These are phyloP conservation scores for Thyatira batis DNA, from an alignment of 2,888 invertebrate genomes.

Conservation along the genomic window DNA sequence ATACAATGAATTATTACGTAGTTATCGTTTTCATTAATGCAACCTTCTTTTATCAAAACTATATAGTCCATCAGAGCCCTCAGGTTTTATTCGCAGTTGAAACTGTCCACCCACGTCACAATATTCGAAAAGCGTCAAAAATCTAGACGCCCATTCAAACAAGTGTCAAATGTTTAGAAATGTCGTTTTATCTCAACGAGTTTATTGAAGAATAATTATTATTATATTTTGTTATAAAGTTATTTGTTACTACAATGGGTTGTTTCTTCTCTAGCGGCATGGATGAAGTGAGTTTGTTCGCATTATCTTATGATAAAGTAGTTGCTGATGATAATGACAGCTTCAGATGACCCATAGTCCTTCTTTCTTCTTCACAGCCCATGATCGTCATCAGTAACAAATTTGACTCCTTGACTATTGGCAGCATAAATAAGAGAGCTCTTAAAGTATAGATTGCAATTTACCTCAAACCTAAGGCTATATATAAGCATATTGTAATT, in stretches of 20 bases:
- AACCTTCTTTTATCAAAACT: too few relatives aligned
- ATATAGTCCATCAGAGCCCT: slow-evolving; percentile 8
- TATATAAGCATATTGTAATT: too few relatives aligned
- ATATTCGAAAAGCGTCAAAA: slow-evolving; percentile 59
- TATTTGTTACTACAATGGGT: slow-evolving; percentile 58
- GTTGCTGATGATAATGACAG: background rate
- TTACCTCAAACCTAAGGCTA: too few relatives aligned
- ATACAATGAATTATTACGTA: too few relatives aligned
- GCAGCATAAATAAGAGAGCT: too few relatives aligned
- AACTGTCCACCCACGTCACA: slow-evolving; percentile 32
- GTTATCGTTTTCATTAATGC: too few relatives aligned
- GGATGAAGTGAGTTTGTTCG: slow-evolving; percentile 50
- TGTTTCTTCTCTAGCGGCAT: slow-evolving; percentile 61
- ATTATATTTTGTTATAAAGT: slow-evolving; percentile 42
- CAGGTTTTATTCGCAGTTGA: slow-evolving; percentile 18
- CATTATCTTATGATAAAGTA: background rate
- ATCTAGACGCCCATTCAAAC: slow-evolving; percentile 72
- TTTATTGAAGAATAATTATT: slow-evolving; percentile 53
- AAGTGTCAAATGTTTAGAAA: slow-evolving; percentile 68
- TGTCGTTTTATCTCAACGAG: slow-evolving; percentile 66
- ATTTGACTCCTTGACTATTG: background rate
- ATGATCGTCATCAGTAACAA: background rate
- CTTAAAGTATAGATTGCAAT: too few relatives aligned
- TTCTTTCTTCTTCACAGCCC: too few relatives aligned
- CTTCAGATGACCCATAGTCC: background rate